Conservation (phyloP, 2,113 vertebrate genomes). For the Scytalopus superciliaris region DNA sequence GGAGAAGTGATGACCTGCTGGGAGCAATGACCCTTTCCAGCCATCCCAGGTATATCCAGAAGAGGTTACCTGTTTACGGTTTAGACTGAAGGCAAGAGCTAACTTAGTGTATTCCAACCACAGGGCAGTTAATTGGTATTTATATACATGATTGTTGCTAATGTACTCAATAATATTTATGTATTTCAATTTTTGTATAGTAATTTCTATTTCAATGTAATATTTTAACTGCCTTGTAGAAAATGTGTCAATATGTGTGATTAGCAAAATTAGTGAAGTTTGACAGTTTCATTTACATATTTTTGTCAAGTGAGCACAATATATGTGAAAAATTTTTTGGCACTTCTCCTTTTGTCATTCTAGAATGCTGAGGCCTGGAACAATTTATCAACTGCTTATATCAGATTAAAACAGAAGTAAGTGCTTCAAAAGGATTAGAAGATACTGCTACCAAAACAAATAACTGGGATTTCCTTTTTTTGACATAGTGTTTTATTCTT, state of each 20-base stretch:
- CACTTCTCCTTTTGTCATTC: constrained; percentile 42
- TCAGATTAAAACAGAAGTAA: constrained; percentile 94
- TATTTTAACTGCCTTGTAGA: not conserved
- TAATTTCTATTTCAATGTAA: not conserved
- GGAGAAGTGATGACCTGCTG: not conserved
- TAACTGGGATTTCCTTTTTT: not conserved
- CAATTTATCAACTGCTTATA: constrained; percentile 96
- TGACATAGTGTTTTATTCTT: not conserved
- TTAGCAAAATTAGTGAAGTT: not conserved
- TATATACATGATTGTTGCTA: not conserved
- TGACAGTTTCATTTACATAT: not conserved
- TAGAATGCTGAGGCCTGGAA: constrained; percentile 99
- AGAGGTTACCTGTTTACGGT: not conserved
- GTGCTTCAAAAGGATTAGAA: constrained; percentile 63
- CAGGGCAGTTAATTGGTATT: not conserved
- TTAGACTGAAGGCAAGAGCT: not conserved
- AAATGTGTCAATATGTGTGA: not conserved
- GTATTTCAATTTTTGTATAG: not conserved
- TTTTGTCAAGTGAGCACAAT: not conserved
- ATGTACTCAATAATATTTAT: not conserved
- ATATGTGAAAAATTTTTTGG: not conserved
- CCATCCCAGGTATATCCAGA: not conserved
- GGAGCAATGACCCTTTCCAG: not conserved
- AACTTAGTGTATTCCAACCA: not conserved
- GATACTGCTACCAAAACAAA: constrained; percentile 31